Conservation (phyloP, 2,888 invertebrate species). For the Eulithis testata region DNA sequence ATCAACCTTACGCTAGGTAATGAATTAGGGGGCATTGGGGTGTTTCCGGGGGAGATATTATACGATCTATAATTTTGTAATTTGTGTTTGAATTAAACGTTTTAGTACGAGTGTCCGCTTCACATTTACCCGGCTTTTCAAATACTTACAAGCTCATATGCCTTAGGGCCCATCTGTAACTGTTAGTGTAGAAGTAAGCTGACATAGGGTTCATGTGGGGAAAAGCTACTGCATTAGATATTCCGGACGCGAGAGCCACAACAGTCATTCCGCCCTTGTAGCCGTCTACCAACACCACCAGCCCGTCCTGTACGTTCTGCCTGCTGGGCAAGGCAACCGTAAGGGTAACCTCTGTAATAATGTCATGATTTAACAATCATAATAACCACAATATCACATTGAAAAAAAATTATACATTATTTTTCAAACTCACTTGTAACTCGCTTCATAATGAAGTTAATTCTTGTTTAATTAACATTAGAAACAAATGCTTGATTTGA, state of each 20-base stretch:
- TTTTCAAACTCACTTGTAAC: too few relatives aligned
- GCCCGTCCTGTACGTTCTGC: slow-evolving; percentile 48
- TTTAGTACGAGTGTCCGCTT: too few relatives aligned
- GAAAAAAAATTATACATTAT: too few relatives aligned
- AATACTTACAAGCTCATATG: slow-evolving; percentile 63
- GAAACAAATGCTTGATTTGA: too few relatives aligned
- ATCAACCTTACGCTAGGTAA: too few relatives aligned
- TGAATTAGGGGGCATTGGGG: too few relatives aligned
- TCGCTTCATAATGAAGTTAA: too few relatives aligned
- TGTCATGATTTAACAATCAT: not conserved
- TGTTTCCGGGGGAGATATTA: too few relatives aligned
- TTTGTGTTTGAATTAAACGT: too few relatives aligned
- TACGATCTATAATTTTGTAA: too few relatives aligned
- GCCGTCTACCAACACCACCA: slow-evolving; percentile 58
- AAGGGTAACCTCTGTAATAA: slow-evolving; percentile 41
- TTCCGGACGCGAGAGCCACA: slow-evolving; percentile 53
- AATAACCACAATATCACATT: not conserved
- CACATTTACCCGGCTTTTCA: too few relatives aligned
- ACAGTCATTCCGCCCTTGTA: slow-evolving; percentile 59
- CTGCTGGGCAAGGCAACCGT: slow-evolving; percentile 42
- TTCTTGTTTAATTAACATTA: too few relatives aligned
- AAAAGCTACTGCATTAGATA: slow-evolving; percentile 46
- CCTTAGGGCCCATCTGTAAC: slow-evolving; percentile 65
- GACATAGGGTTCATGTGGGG: slow-evolving; percentile 57
- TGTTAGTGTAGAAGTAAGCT: slow-evolving; percentile 61